phyloP scores from a whole-genome alignment of 2,888 invertebrate species.

The Caenorhabditis doughertyi region DNA sequence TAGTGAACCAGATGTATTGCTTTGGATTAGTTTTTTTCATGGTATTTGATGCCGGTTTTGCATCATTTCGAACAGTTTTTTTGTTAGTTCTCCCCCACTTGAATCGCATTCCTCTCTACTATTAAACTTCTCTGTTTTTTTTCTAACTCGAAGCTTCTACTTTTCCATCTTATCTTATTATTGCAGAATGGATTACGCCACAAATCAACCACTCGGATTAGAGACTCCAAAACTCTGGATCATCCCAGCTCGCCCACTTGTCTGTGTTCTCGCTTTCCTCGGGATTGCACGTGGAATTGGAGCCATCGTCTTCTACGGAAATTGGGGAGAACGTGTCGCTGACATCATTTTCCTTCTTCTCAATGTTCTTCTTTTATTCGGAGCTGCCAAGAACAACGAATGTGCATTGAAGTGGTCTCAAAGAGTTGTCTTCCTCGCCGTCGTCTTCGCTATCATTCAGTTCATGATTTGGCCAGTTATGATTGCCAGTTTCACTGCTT shows the following conservation, averaged over 20 bases:
- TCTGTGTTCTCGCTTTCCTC: conserved; percentile 35
- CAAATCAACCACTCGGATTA: conserved; percentile 27
- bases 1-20: too few relatives aligned
- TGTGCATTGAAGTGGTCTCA: conserved; percentile 50
- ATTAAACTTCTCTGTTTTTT: too few relatives aligned
- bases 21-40: too few relatives aligned
- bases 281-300: conserved; percentile 24
- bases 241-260: conserved; percentile 44
- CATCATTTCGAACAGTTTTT: too few relatives aligned
- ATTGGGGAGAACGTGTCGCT: conserved; percentile 21
- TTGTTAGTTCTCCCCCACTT: too few relatives aligned
- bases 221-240: conserved; percentile 41
- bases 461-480: conserved; percentile 51
- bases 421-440: conserved; percentile 27
- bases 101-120: too few relatives aligned
- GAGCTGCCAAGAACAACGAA: conserved; percentile 48
- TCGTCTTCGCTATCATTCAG: conserved; percentile 33
- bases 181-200: conserved; percentile 44
- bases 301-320: not conserved
- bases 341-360: conserved; percentile 38
- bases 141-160: not conserved
- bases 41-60: too few relatives aligned
- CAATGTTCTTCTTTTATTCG: conserved; percentile 47
- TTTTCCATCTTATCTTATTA: not conserved
- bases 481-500: conserved; percentile 29